Base-by-base conservation (phyloP, 2,888 invertebrate genomes). In the Drosophila nr. fundita region DNA sequence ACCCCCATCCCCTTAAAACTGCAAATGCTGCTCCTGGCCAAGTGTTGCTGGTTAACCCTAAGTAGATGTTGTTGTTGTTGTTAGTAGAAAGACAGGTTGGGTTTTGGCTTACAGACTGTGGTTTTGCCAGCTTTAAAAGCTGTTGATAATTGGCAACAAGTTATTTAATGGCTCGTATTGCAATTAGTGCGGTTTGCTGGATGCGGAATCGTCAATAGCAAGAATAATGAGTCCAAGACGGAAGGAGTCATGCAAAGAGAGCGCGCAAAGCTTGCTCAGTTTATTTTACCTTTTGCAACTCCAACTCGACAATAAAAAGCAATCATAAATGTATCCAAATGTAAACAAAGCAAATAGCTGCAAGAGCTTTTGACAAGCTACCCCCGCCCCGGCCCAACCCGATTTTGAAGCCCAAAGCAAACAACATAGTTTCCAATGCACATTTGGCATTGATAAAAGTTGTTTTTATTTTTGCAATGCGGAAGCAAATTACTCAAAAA, bases 11-110 rank as follows among this genome's bases (percentile, higher is more conserved):
- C 21, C 27, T 11, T 24, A 32, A 18, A 24, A 40, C 36, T 45
- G 62, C 24, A 55, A 42, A 24, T 42, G 13, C 24, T 32, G 57
- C 38, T 49, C 34, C 48, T 49, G 60, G 63, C 70, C 63, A 90
- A 89, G 91, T 91, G 91, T 91, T 79, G 85, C 77, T 89, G 91
- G 91, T 91, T 91, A 91, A 91, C 91, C 91, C 71, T 78, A 87
- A 91, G 90, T 77, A 79, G 73, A 79, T 74, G 55, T 54, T 54
- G 77, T 65, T 68, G 30, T 58, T 32, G 34, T 8, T 29, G 6
- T 32, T n/a, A 15, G 24, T 45, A 24, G 45, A 24, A 24, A 45
- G 45, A 45, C 69, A 62, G 62, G 61, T 53, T 48, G 54, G 49
- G 52, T 53, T 78, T 78, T 64, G 68, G 52, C 67, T 68, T 62